Conservation (phyloP, 2,113 vertebrate genomes). For the Dicrurus megarhynchus region DNA sequence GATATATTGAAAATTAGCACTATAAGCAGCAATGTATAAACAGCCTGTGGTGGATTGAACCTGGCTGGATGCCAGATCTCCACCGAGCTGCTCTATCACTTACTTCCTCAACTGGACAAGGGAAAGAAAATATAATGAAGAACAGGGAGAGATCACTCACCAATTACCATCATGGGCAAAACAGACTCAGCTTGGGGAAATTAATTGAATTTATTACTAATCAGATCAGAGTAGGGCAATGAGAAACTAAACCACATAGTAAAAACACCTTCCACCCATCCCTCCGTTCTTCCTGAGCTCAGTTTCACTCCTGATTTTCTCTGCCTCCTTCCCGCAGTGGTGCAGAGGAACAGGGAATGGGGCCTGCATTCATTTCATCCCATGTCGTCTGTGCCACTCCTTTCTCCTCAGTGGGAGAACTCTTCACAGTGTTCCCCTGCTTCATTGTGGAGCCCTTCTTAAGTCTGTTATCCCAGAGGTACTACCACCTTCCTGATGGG, state of each 20-base stretch:
- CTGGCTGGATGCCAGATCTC: background rate
- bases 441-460: background rate
- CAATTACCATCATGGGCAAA: background rate
- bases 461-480: background rate
- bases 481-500: background rate
- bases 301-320: background rate
- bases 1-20: background rate
- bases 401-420: background rate
- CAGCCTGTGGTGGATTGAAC: background rate
- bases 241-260: background rate
- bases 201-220: background rate
- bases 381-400: fast-evolving
- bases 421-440: background rate
- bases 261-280: background rate
- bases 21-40: background rate
- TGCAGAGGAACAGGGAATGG: background rate
- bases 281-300: background rate
- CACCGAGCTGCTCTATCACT: background rate
- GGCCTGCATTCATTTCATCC: background rate
- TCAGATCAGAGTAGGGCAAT: background rate
- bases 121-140: background rate
- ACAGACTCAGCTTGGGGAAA: background rate
- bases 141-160: background rate
- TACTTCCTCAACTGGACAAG: background rate
- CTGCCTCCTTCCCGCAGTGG: background rate